These are phyloP conservation scores for Hirtodrosophila histrioides DNA, from an alignment of 2,888 invertebrate species.

Conservation along the genomic window DNA sequence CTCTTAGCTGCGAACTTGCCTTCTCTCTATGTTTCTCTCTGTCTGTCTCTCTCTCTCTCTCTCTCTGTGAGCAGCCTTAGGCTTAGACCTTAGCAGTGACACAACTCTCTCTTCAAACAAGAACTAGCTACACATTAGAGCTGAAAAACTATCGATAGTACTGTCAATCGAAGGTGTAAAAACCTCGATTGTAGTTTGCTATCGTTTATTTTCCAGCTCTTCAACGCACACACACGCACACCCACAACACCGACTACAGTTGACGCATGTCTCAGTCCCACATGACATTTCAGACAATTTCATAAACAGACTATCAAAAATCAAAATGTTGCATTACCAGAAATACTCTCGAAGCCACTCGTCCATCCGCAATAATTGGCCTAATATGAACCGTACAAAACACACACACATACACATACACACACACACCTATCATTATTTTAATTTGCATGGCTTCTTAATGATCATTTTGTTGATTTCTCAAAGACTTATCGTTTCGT, in stretches of 20 bases:
- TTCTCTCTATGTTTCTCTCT: conserved; percentile 8
- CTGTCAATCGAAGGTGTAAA: too few species aligned
- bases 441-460: conserved; percentile 76
- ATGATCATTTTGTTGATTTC: conserved; percentile 53
- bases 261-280: conserved; percentile 16
- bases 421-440: conserved; percentile 32
- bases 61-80: conserved; percentile 31
- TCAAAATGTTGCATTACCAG: background rate
- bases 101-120: conserved; percentile 3
- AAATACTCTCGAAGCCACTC: background rate
- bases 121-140: conserved; percentile 1
- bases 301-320: conserved; percentile 1
- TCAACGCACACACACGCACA: conserved; percentile 7
- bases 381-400: conserved; percentile 2
- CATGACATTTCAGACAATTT: background rate
- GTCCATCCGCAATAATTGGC: conserved; percentile 28
- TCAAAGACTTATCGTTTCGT: conserved; percentile 22
- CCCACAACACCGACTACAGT: conserved; percentile 3
- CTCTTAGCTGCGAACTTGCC: conserved; percentile 33
- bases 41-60: conserved; percentile 13
- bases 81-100: conserved; percentile 38
- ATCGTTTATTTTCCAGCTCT: background rate
- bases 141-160: too few species aligned
- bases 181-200: too few species aligned
- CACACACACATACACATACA: conserved; percentile 4